Base-by-base conservation (phyloP, 1,140 invertebrate genomes). In the Marisa cornuarietis region DNA sequence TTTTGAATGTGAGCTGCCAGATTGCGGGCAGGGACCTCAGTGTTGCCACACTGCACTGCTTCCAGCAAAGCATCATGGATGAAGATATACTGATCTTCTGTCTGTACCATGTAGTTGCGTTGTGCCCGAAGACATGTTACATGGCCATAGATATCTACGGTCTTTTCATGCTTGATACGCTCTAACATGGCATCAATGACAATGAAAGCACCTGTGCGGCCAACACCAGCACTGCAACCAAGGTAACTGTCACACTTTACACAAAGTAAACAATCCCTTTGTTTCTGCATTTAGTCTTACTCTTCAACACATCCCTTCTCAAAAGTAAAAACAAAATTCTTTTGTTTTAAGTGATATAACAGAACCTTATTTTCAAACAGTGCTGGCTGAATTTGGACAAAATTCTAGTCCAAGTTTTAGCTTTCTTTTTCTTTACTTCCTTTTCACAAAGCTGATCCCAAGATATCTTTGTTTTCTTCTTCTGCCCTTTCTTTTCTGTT, bases 71-170 rank as follows among this genome's bases (percentile, higher is more conserved):
- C 88, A 89, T 99, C 98, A 90, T 99, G 98, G 83, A 99, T 99
- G 92, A 99, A 99, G 78, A 99, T 97, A 90, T 99, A 99, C 91
- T 99, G 99, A 90, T 99, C 98, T 91, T 99, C 98, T 0, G 98
- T 99, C 92, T 99, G 96, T 51, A 92, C 91, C 89, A 92, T 91
- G 85, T 91, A 91, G 85, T 91, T 91, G 24, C 99, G 94, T 90
- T 99, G 99, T 18, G 98, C 96, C 79, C 99, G 93, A 31, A 99
- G 92, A 88, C 97, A 98, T 7, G 98, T 99, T 9, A 99, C 98
- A 92, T 99, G 98, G 9, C 98, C 98, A 88, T 99, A 99, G 79
- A 99, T 99, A 90, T 99, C 98, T 13, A 99, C 96, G 76, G 96
- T 98, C 88, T 97, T 98, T 88, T 99, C 98, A 89, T 99, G 95